Evolutionary conservation across 2,113 vertebrate species (phyloP).

Genomic region (zebrafish (Danio rerio)): GRCz12tu NC_133200.1:20797501-20798000

Average conservation of each 20-base stretch:
- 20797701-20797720: slow-evolving; percentile 36
- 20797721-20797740: background rate
- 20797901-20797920: too few species aligned
- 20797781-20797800: too few species aligned
- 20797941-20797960: too few species aligned
- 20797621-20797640: slow-evolving; percentile 62
- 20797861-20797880: too few species aligned
- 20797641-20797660: background rate
- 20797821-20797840: too few species aligned
- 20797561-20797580: background rate
- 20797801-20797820: too few species aligned
- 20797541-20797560: background rate
- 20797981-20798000: too few species aligned
- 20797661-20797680: slow-evolving; percentile 52
- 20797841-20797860: too few species aligned
- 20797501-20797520: slow-evolving; percentile 75
- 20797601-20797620: slow-evolving; percentile 80
- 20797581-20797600: background rate
- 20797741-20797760: too few species aligned
- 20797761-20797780: background rate
- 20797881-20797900: too few species aligned
- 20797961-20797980: too few species aligned
- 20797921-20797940: too few species aligned
- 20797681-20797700: background rate
- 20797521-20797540: slow-evolving; percentile 68